Evolutionary conservation across 2,797 vertebrate species (phyloP).

Genomic region (Acipenser ruthenus): DNA sequence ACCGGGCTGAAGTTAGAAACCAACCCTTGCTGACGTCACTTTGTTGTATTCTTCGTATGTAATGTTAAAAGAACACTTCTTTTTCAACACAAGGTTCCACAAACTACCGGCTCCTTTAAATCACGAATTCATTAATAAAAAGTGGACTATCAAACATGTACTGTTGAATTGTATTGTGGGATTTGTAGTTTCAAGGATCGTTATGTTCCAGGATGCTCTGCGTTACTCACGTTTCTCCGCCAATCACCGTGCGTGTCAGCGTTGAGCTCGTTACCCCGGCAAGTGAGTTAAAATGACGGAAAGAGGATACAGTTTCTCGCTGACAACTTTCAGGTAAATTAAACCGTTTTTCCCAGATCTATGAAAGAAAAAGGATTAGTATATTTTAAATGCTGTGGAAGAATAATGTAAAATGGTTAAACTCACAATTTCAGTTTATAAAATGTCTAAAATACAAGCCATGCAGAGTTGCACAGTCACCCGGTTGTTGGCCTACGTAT

Average conservation of each 20-base stretch:
- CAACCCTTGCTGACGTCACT: too few species aligned
- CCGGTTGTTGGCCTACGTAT: constrained; percentile 1
- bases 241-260: constrained; percentile 24
- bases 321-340: constrained; percentile 90
- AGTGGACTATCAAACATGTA: too few species aligned
- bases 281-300: constrained; percentile 77
- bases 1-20: too few species aligned
- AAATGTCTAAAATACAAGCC: neutral
- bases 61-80: too few species aligned
- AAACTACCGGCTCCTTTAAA: too few species aligned
- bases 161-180: neutral
- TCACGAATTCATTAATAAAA: too few species aligned
- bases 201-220: constrained; percentile 1
- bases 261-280: constrained; percentile 17
- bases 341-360: constrained; percentile 10
- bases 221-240: constrained; percentile 9
- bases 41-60: too few species aligned
- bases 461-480: constrained; percentile 17
- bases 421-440: neutral
- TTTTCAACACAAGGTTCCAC: too few species aligned
- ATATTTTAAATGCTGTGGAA: neutral
- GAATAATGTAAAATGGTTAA: neutral
- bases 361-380: neutral
- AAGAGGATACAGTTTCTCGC: constrained; percentile 91
- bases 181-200: neutral